Evolutionary conservation across 2,797 vertebrate species (phyloP).

Genomic region (Catharus ustulatus): DNA sequence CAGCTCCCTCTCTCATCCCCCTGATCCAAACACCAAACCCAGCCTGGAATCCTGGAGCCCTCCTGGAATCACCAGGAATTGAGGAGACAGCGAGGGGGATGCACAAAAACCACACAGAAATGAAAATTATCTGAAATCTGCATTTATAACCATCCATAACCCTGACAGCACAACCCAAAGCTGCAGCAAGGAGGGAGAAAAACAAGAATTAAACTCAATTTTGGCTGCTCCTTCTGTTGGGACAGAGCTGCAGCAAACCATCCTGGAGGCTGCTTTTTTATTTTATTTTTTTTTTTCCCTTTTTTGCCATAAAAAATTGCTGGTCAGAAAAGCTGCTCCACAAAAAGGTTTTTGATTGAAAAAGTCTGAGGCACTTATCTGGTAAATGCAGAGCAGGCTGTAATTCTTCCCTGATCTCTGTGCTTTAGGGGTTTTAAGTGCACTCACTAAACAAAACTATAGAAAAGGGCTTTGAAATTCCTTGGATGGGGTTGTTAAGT

Average conservation of each 20-base stretch:
- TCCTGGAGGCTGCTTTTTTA: background rate
- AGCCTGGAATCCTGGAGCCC: no score
- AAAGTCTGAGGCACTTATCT: background rate
- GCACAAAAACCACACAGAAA: background rate
- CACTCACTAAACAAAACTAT: background rate
- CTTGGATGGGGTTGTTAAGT: background rate
- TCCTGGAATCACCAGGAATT: no score
- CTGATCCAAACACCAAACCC: no score
- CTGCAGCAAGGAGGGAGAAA: background rate
- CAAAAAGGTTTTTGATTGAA: background rate
- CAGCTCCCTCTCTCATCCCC: no score
- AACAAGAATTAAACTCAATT: background rate
- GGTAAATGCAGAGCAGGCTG: background rate
- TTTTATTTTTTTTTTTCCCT: background rate
- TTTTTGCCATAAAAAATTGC: background rate
- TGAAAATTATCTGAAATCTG: background rate
- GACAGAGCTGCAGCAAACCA: background rate
- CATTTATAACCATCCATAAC: no score
- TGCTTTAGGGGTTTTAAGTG: background rate
- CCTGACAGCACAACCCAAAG: fast-evolving
- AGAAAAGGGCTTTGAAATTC: background rate
- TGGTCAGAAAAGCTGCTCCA: background rate
- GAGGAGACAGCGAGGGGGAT: background rate
- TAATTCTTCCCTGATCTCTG: background rate
- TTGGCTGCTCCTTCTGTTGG: background rate